Conservation (phyloP, 2,797 vertebrate genomes). For the Kryptolebias ocellatus region DNA sequence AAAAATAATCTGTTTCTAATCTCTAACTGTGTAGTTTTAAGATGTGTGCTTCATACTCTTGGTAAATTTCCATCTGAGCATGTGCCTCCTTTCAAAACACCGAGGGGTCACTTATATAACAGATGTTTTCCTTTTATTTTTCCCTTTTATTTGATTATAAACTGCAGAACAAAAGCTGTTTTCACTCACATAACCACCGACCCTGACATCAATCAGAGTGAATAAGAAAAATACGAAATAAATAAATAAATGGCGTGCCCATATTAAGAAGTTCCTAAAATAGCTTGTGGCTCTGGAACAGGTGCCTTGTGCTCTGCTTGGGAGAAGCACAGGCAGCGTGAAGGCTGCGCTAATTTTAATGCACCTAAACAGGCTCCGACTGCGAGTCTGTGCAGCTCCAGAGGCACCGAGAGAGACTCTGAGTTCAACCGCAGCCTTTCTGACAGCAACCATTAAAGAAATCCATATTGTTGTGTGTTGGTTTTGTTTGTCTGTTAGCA, state of each 20-base stretch:
- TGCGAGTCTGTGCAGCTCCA: constrained; percentile 30
- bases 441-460: no score
- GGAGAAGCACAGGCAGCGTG: constrained; percentile 69
- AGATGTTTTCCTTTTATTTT: neutral
- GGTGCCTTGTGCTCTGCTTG: constrained; percentile 88
- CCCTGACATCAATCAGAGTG: constrained; percentile 59
- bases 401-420: neutral
- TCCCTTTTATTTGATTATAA: constrained; percentile 6
- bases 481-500: no score
- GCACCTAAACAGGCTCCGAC: constrained; percentile 73
- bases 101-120: constrained; percentile 26
- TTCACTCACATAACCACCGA: constrained; percentile 36
- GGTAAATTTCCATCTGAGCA: constrained; percentile 20
- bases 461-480: no score
- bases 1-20: neutral
- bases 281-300: constrained; percentile 88
- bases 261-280: constrained; percentile 92
- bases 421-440: no score
- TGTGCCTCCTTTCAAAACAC: constrained; percentile 23
- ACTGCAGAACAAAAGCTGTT: constrained; percentile 28
- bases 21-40: neutral
- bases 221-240: constrained; percentile 47
- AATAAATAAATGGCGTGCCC: constrained; percentile 84
- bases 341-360: constrained; percentile 79
- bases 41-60: neutral